Conservation (phyloP, 1,140 invertebrate genomes). For the Dufourea novaeangliae region DNA sequence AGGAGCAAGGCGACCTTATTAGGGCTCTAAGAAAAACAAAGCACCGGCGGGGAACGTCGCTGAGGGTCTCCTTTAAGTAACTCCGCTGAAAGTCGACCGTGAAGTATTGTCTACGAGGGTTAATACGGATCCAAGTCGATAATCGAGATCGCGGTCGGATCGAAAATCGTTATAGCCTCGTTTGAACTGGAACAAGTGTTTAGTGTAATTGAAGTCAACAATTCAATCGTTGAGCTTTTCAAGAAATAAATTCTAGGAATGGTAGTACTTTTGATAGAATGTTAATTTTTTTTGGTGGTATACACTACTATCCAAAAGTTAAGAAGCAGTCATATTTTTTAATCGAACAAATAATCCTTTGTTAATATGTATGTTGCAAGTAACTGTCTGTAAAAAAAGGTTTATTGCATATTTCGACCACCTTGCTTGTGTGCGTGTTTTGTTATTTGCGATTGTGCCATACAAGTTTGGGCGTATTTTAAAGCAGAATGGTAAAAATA, state of each 20-base stretch:
- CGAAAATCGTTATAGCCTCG: no score
- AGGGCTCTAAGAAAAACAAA: conserved; percentile 57
- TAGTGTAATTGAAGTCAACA: conserved; percentile 8
- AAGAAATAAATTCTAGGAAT: neutral
- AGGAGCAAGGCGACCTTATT: conserved; percentile 57
- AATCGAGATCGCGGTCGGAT: conserved; percentile 30
- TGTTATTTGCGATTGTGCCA: no score
- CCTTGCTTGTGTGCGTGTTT: no score
- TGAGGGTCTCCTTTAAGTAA: conserved; percentile 67
- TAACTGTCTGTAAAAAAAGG: no score
- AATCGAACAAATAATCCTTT: no score
- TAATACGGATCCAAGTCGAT: neutral
- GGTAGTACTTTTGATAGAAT: neutral
- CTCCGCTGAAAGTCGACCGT: conserved; percentile 40
- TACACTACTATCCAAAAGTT: no score
- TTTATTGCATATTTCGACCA: no score
- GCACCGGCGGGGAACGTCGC: conserved; percentile 41
- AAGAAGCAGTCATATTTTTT: no score
- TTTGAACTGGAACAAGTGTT: no score
- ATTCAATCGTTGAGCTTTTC: neutral
- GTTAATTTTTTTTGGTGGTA: neutral
- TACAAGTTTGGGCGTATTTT: no score
- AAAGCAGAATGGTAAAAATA: no score
- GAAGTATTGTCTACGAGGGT: conserved; percentile 13
- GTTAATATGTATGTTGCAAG: no score